Conservation (phyloP, 2,113 vertebrate genomes). For the Actenoides hombroni region DNA sequence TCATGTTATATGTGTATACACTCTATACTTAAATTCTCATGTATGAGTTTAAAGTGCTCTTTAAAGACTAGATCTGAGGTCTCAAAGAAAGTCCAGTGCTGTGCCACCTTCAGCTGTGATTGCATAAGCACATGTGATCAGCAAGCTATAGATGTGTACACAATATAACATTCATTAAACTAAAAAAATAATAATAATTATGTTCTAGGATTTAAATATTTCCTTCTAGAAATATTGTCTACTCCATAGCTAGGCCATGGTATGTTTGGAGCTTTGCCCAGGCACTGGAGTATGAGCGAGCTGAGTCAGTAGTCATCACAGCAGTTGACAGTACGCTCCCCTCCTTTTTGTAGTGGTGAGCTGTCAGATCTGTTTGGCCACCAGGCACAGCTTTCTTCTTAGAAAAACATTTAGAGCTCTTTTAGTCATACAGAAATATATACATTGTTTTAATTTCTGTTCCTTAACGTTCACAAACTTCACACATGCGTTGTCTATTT, state of each 20-base stretch:
- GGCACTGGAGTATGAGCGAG: neutral
- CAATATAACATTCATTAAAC: neutral
- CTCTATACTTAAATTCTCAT: neutral
- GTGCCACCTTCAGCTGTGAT: neutral
- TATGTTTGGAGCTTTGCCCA: neutral
- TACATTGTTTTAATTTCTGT: neutral
- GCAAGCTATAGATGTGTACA: neutral
- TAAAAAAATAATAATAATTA: too few relatives aligned
- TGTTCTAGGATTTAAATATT: neutral
- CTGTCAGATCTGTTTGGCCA: neutral
- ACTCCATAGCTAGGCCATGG: neutral
- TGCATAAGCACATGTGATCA: neutral
- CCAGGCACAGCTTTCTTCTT: neutral
- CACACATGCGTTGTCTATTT: fast-evolving
- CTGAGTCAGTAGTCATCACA: neutral
- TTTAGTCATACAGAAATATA: neutral
- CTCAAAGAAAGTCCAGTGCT: neutral
- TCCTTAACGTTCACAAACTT: neutral
- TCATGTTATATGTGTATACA: neutral
- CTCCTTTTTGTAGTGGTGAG: neutral
- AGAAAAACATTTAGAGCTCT: neutral
- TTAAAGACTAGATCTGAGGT: neutral
- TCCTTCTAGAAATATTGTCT: neutral
- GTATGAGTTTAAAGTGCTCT: neutral
- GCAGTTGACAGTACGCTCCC: neutral